phyloP scores from a whole-genome alignment of 1,140 invertebrate species.

The Scaptomyza graminum region DNA sequence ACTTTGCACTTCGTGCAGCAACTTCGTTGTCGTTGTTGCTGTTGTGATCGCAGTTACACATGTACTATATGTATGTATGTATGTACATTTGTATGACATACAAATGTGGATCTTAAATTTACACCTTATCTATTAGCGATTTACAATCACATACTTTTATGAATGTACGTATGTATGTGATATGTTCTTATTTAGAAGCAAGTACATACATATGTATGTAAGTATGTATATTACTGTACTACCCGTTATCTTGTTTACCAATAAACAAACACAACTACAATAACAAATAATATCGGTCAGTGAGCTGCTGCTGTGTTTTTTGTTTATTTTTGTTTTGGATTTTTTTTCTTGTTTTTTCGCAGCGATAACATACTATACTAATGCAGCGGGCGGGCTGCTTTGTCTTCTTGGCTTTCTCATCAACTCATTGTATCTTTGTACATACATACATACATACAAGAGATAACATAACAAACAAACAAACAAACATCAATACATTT shows the following conservation, averaged over 20 bases:
- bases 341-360: background rate
- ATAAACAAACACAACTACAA: conserved; percentile 22
- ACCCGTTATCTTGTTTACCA: conserved; percentile 65
- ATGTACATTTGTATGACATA: background rate
- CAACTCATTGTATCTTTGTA: conserved; percentile 27
- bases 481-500: background rate
- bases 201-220: background rate
- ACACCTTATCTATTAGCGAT: no score
- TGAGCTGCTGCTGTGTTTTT: conserved; percentile 17
- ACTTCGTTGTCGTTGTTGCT: conserved; percentile 3
- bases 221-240: conserved; percentile 11
- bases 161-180: background rate
- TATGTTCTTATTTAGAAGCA: conserved; percentile 10
- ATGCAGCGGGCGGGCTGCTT: conserved; percentile 1
- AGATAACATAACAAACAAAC: background rate
- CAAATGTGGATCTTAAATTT: conserved; percentile 6
- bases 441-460: no score
- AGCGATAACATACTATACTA: conserved; percentile 19
- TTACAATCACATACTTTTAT: background rate
- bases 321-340: background rate
- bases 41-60: conserved; percentile 4
- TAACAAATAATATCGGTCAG: conserved; percentile 39
- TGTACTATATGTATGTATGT: background rate
- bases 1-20: conserved; percentile 32
- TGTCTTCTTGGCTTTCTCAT: conserved; percentile 26